A percentile compares a stretch with the other conserved stretches of the same genome.
Conservation (phyloP, 2,888 invertebrate species). For the Cremastobaeus sp. region DNA sequence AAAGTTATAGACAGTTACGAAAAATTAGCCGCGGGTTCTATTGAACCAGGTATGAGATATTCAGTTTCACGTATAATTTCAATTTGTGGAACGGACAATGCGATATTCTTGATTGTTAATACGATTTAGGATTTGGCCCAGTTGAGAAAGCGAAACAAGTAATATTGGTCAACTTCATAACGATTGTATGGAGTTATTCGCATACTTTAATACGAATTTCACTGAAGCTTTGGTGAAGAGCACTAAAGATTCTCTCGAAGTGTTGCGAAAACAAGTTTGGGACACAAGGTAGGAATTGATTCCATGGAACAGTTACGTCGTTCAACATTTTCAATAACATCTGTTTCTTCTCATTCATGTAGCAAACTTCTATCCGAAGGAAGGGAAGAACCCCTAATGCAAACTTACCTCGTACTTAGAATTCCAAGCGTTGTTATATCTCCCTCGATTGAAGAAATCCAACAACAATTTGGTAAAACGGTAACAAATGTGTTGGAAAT, state of each 20-base stretch:
- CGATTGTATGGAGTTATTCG: slow-evolving; percentile 89
- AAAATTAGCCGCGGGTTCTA: slow-evolving; percentile 77
- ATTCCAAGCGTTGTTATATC: slow-evolving; percentile 83
- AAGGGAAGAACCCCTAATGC: slow-evolving; percentile 80
- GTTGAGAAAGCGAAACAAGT: slow-evolving; percentile 82
- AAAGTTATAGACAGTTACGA: slow-evolving; percentile 82
- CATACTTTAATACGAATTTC: slow-evolving; percentile 87
- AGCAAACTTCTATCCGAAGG: slow-evolving; percentile 62
- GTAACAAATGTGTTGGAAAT: slow-evolving; percentile 84
- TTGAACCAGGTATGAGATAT: slow-evolving; percentile 80
- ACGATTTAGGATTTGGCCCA: slow-evolving; percentile 81
- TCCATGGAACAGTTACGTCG: background rate
- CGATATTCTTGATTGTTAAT: background rate
- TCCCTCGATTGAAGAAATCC: slow-evolving; percentile 86
- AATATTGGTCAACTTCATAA: slow-evolving; percentile 82
- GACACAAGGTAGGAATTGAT: slow-evolving; percentile 65
- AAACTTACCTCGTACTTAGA: slow-evolving; percentile 82
- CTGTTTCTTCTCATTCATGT: background rate
- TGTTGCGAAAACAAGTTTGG: slow-evolving; percentile 82
- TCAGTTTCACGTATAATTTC: background rate
- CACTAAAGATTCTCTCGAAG: slow-evolving; percentile 86
- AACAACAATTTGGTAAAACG: slow-evolving; percentile 83
- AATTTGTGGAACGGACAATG: background rate
- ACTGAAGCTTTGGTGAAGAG: slow-evolving; percentile 86
- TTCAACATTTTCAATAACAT: background rate